Base-by-base conservation (phyloP, 2,888 invertebrate species). In the Diarsia rubi region DNA sequence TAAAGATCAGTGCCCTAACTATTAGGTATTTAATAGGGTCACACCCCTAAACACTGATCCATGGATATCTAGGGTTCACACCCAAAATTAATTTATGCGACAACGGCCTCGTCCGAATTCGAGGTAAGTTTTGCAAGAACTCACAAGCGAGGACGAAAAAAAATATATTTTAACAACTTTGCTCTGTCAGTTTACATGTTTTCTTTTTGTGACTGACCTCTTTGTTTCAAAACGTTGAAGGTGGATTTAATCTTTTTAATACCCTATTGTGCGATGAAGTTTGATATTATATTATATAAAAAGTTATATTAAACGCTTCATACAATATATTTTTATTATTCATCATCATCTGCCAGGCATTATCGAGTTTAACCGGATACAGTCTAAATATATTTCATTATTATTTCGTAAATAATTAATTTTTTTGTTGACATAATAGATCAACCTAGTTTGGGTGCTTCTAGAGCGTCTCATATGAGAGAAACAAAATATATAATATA, bases 71-170 rank as follows among this genome's bases (percentile, higher is more conserved):
- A 78, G 75, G 89, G 88, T 88, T 62, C 91, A 87, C 86, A 84
- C 78, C 80, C 64, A 91, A 93, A 94, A 94, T 95, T 90, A 93
- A 94, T 95, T 94, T 94, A 94, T 93, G 89, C 90, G 89, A 84
- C 83, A 89, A 90, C 90, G 79, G 88, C 66, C 66, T 81, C 79
- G 88, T 86, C 75, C 59, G 70, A 86, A 83, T 76, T 79, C 80
- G 68, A 82, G 80, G 69, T 82, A 81, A 78, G 64, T 82, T 84
- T 83, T 45, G 24, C 54, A 82, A 71, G 68, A 76, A 62, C 65
- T 27, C 67, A 70, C 68, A 16, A 54, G 68, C n/a, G n/a, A 69
- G 65, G 27, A 19, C 0, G 60, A 72, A 65, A 80, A 73, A 81
- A 79, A 81, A 75, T 66, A 85, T 71, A 84, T 81, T 88, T 86